These are phyloP conservation scores for Diarsia mendica DNA, from an alignment of 2,888 invertebrate species.

Conservation along the genomic window DNA sequence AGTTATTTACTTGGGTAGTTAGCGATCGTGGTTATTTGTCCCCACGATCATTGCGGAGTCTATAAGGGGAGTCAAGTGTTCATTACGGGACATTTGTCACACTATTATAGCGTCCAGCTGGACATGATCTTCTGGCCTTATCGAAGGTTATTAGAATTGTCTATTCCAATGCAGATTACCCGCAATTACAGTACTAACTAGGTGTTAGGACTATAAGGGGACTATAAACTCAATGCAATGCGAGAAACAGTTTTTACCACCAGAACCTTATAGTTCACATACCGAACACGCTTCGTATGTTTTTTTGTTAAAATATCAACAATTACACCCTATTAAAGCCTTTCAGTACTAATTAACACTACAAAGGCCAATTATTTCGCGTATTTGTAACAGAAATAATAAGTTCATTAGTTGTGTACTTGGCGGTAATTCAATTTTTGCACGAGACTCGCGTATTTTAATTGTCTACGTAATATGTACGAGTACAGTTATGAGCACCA, in stretches of 20 bases:
- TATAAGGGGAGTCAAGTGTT: conserved; percentile 11
- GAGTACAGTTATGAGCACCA: conserved; percentile 9
- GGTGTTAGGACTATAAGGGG: background rate
- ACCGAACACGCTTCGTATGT: conserved; percentile 11
- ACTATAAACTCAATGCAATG: conserved; percentile 21
- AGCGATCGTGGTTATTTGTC: background rate
- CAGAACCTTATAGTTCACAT: conserved; percentile 6
- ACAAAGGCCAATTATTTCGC: conserved; percentile 48
- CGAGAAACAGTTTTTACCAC: conserved; percentile 39
- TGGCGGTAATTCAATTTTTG: conserved; percentile 33
- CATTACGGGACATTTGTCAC: conserved; percentile 2
- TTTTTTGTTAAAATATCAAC: conserved; percentile 43
- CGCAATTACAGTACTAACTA: conserved; percentile 26
- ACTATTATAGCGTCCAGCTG: background rate
- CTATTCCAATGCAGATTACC: background rate
- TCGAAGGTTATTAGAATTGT: background rate
- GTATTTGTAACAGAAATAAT: conserved; percentile 42
- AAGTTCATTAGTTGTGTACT: conserved; percentile 52
- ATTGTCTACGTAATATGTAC: conserved; percentile 9
- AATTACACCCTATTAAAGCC: conserved; percentile 47
- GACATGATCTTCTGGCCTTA: background rate
- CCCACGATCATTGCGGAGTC: background rate
- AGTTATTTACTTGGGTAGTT: background rate
- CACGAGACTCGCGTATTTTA: conserved; percentile 3
- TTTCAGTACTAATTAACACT: conserved; percentile 52